Percentiles rank a stretch among this genome's conserved stretches.
phyloP scores from a whole-genome alignment of 2,888 invertebrate species.

The Epirrhoe alternata region DNA sequence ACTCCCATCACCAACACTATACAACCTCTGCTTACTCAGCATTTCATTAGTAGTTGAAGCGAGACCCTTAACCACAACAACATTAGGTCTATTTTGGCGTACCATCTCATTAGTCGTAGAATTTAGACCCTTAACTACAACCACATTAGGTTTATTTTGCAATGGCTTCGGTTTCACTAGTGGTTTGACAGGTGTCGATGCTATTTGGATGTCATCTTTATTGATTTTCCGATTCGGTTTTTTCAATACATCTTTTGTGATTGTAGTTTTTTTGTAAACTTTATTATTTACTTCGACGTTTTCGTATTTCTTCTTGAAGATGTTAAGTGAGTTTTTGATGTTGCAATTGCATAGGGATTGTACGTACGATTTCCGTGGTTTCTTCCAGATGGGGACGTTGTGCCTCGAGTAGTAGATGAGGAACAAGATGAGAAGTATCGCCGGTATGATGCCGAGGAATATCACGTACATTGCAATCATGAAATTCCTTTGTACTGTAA shows the following conservation, averaged over 20 bases:
- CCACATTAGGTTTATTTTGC: constrained; percentile 64
- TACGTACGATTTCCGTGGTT: constrained; percentile 83
- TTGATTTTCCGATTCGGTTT: constrained; percentile 58
- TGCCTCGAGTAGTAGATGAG: constrained; percentile 90
- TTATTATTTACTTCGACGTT: constrained; percentile 13
- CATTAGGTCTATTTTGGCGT: constrained; percentile 46
- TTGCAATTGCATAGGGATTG: constrained; percentile 46
- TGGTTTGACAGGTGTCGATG: constrained; percentile 29
- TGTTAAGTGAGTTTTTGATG: constrained; percentile 40
- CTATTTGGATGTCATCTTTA: constrained; percentile 61
- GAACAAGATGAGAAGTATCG: constrained; percentile 87
- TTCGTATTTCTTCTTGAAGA: constrained; percentile 45
- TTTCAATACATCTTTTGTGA: constrained; percentile 32
- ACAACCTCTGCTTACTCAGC: constrained; percentile 47
- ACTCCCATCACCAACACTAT: constrained; percentile 45
- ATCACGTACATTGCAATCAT: constrained; percentile 94
- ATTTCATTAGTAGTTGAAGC: constrained; percentile 85
- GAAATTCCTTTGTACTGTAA: constrained; percentile 89
- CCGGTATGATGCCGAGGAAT: constrained; percentile 94
- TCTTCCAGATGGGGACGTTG: constrained; percentile 85
- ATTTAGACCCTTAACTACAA: constrained; percentile 86
- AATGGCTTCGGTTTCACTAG: constrained; percentile 28
- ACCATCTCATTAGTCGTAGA: constrained; percentile 82
- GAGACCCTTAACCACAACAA: constrained; percentile 86
- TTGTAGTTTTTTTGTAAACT: not conserved